Base-by-base conservation (phyloP, 2,797 vertebrate genomes). In the Micropoecilia bifurca region DNA sequence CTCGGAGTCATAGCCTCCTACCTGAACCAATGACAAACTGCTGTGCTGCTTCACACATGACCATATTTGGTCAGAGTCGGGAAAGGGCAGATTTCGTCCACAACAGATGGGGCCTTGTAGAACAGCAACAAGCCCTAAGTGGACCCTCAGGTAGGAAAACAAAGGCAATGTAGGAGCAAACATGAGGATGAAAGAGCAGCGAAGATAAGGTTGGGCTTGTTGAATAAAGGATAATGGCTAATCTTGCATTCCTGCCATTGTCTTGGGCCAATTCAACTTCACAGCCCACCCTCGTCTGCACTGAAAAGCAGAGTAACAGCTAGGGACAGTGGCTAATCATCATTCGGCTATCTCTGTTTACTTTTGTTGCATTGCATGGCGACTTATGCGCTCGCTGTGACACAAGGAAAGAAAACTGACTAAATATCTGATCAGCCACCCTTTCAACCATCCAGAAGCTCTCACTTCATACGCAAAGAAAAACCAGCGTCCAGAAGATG, bases 211-310 rank as follows among this genome's bases (percentile, higher is more conserved):
- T 85, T 69, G 77, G 79, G 59, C 79, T 82, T 53, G 77, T 72
- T 77, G 80, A 91, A 89, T 80, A 66, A 83, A 88, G 92, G 90
- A 91, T 83, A 93, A 92, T 92, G 85, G 87, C 83, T 89, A 83
- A 85, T 89, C 88, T 91, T 79, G 87, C 93, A 95, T 95, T 95
- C 93, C 91, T 91, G 1, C 71, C 87, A 93, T 94, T 93, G 92
- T 93, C 88, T 90, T 63, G 39, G 80, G 84, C 80, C 82, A 86
- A 74, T 85, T 92, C 75, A 90, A 61, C 85, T 74, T 75, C 83
- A 69, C 82, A 85, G 87, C 83, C 91, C 86, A 88, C 86, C 85
- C 92, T 90, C 85, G 79, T 71, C 73, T 74, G 57, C 75, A 80
- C 76, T 73, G 72, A 72, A 48, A 73, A 84, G 74, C 68, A 46